phyloP scores from a whole-genome alignment of 2,888 invertebrate species.

The Eupithecia insigniata region DNA sequence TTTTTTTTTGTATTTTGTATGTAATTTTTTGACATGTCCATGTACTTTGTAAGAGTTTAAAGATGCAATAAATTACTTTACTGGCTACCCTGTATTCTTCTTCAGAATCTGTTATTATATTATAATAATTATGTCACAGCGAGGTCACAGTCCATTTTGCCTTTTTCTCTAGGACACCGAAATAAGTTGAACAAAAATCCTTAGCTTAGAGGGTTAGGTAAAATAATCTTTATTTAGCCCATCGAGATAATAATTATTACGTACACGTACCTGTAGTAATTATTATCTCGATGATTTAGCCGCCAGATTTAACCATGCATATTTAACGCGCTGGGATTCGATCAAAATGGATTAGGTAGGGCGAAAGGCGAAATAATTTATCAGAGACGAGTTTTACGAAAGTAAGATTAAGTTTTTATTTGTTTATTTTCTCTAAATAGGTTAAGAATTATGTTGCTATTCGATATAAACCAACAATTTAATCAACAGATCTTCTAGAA shows the following conservation, averaged over 20 bases:
- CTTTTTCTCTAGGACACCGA: not conserved
- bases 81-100: too few species aligned
- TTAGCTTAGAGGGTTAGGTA: not conserved
- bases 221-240: not conserved
- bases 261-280: too few species aligned
- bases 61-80: too few species aligned
- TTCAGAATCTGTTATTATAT: too few species aligned
- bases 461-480: not conserved
- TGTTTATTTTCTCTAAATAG: not conserved
- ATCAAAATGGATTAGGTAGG: not conserved
- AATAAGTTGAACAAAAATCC: not conserved
- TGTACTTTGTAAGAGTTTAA: too few species aligned
- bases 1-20: too few species aligned
- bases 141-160: not conserved
- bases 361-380: not conserved
- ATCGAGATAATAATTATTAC: too few species aligned
- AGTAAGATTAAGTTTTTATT: not conserved
- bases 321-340: not conserved
- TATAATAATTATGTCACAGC: not conserved
- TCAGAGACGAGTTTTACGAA: not conserved
- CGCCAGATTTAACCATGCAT: constrained; percentile 1
- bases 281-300: too few species aligned
- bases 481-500: not conserved
- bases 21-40: too few species aligned
- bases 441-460: not conserved